Base-by-base conservation (phyloP, 2,888 invertebrate species). In the Stenolophus ochropezus region DNA sequence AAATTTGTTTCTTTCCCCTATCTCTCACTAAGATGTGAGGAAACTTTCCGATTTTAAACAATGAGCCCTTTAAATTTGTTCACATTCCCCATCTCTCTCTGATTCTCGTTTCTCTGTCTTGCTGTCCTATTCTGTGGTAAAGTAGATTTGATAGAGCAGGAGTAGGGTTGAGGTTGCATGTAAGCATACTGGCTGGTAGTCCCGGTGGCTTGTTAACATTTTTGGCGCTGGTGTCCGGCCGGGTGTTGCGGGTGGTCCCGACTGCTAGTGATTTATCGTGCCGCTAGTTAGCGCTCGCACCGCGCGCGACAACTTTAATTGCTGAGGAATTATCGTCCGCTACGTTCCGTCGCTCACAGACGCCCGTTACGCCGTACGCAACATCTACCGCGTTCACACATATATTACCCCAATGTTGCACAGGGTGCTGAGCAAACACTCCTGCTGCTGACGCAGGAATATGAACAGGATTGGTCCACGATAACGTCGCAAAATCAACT, bases 171-270 rank as follows among this genome's bases (percentile, higher is more conserved):
- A n/a, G n/a, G n/a, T n/a, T n/a, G n/a, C n/a, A n/a, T n/a, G n/a
- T n/a, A n/a, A n/a, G n/a, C n/a, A n/a, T n/a, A n/a, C n/a, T 0
- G 56, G 2, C 20, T 20, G 11, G 56, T 20, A 11, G 58, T 58
- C 42, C 18, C 51, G 83, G 83, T 83, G 87, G 87, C 65, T 69
- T 89, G 89, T 89, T 89, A 89, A 89, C 89, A 89, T 89, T 89
- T 89, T 89, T 89, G 89, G 89, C 89, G 89, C 88, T 88, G 88
- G 88, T 88, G 89, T 88, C 88, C 88, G 86, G 88, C 88, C 87
- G 87, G 87, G 86, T 86, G 87, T 87, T 87, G 86, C 87, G 88
- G 88, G 88, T 88, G 88, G 88, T 88, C 87, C 85, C 85, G 86
- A n/a, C 83, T 11, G 79, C 81, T 61, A 81, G 81, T 89, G 89